Percentiles rank a stretch among this genome's conserved stretches.
Evolutionary conservation across 2,888 invertebrate genomes (phyloP).

Genomic region (Xiphydria camelus): DNA sequence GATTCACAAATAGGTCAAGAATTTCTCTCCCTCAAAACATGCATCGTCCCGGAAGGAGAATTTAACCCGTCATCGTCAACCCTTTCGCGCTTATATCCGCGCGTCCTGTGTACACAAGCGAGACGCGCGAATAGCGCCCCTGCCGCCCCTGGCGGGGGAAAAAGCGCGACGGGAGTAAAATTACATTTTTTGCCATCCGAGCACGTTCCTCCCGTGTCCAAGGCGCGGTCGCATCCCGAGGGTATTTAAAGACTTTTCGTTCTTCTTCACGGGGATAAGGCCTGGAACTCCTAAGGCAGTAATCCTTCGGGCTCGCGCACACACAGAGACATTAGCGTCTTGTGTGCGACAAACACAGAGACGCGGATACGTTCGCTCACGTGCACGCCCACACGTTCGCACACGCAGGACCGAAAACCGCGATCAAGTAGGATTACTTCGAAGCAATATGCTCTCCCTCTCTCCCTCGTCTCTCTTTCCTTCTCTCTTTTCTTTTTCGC

Average conservation of each 20-base stretch:
- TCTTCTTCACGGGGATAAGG: conserved; percentile 39
- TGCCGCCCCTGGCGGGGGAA: neutral
- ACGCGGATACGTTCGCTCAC: conserved; percentile 13
- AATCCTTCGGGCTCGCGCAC: conserved; percentile 50
- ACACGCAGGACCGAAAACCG: conserved; percentile 43
- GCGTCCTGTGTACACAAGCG: too few relatives aligned
- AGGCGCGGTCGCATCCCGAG: conserved; percentile 46
- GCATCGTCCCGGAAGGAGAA: too few relatives aligned
- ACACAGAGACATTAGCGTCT: conserved; percentile 20
- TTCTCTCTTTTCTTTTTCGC: conserved; percentile 11
- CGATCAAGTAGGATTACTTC: conserved; percentile 56
- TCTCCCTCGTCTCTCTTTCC: conserved; percentile 17
- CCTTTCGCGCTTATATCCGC: too few relatives aligned
- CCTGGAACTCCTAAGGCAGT: conserved; percentile 44
- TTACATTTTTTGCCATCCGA: conserved; percentile 52
- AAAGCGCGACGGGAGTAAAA: conserved; percentile 34
- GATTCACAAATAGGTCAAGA: too few relatives aligned
- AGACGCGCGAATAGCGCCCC: too few relatives aligned
- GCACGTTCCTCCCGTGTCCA: conserved; percentile 44
- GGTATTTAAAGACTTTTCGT: conserved; percentile 55
- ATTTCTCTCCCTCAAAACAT: too few relatives aligned
- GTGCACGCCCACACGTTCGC: conserved; percentile 26
- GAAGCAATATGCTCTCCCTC: conserved; percentile 47
- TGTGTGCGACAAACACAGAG: conserved; percentile 21
- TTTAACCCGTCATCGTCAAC: too few relatives aligned